Conservation (phyloP, 2,797 vertebrate genomes). For the Falco columbarius region DNA sequence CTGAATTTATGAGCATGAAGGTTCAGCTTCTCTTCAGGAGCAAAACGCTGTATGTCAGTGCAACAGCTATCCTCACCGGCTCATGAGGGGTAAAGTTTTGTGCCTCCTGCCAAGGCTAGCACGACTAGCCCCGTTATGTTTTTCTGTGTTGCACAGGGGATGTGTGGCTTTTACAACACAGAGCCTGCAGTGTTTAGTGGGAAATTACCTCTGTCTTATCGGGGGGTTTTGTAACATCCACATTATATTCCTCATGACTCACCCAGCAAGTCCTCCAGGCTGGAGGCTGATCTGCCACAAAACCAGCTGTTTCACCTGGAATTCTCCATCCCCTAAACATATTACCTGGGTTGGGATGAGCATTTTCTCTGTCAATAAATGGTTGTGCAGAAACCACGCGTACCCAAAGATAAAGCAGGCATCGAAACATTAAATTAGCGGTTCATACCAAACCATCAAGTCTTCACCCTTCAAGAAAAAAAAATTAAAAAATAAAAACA, state of each 20-base stretch:
- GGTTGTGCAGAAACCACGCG: neutral
- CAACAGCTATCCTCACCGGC: fast-evolving
- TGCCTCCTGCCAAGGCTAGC: neutral
- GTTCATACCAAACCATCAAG: neutral
- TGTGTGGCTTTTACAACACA: neutral
- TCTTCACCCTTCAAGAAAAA: neutral
- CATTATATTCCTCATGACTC: neutral
- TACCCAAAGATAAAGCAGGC: neutral
- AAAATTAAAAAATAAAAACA: neutral
- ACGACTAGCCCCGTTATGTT: neutral
- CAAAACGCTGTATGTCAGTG: neutral
- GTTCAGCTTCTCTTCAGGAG: neutral
- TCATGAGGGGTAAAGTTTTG: neutral
- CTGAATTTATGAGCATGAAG: neutral
- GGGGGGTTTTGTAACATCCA: neutral
- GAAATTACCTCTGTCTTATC: neutral
- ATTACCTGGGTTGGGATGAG: neutral
- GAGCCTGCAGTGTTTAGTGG: neutral
- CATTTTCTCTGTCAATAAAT: neutral
- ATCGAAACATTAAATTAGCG: neutral
- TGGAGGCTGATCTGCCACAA: neutral
- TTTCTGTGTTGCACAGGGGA: neutral
- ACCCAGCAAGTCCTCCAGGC: neutral
- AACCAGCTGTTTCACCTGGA: neutral
- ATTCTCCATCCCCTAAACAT: neutral